A percentile compares a stretch with the other conserved stretches of the same genome.
phyloP scores from a whole-genome alignment of 2,113 vertebrate genomes.

The Pachyramphus minor region DNA sequence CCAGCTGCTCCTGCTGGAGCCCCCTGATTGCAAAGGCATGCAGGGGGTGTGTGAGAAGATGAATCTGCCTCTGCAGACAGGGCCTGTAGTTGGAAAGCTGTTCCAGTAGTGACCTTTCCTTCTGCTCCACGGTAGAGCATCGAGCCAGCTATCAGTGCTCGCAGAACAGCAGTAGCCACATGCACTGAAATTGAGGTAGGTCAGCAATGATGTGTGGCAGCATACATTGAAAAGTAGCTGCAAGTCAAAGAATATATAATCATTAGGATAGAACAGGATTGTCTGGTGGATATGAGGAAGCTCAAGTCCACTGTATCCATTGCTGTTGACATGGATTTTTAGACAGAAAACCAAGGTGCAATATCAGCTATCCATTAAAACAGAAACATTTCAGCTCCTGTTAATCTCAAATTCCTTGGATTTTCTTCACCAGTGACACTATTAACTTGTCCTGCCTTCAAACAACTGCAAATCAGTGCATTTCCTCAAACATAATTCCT shows the following conservation, averaged over 20 bases:
- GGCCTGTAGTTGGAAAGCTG: background rate
- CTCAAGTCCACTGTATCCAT: background rate
- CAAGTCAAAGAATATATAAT: background rate
- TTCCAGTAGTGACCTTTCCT: constrained; percentile 24
- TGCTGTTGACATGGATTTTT: background rate
- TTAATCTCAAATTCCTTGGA: constrained; percentile 29
- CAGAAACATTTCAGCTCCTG: background rate
- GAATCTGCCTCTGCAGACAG: constrained; percentile 31
- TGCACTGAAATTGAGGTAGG: background rate
- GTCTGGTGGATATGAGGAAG: background rate
- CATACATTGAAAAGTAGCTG: background rate
- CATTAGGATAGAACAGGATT: background rate
- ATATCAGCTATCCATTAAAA: background rate
- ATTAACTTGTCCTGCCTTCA: constrained; percentile 10
- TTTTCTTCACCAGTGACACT: constrained; percentile 21
- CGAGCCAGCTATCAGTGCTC: background rate
- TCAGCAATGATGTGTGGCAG: background rate
- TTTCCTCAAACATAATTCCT: background rate
- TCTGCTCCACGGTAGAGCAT: background rate
- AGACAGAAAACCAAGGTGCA: background rate
- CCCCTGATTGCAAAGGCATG: background rate
- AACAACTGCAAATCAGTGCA: background rate
- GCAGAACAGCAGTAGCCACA: background rate
- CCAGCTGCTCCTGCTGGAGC: background rate
- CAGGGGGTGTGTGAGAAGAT: background rate